Base-by-base conservation (phyloP, 2,797 vertebrate species). In the Enteromius argenteus region DNA sequence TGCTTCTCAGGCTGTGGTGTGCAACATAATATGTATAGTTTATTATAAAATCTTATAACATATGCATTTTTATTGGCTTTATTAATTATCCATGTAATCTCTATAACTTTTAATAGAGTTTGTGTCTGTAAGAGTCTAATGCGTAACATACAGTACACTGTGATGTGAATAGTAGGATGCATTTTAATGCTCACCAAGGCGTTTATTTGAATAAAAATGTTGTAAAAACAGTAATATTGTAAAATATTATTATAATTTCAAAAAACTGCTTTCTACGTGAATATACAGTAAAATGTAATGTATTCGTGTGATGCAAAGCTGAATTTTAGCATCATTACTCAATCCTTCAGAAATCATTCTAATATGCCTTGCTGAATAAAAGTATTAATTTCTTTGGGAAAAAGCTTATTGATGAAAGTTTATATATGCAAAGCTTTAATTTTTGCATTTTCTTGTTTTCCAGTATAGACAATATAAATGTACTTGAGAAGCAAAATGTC, bases 271-370 rank as follows among this genome's bases (percentile, higher is more conserved):
- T 74, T 53, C 10, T 35, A 53, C 21, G 4, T 53, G 9, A 35
- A 13, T 51, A 32, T 49, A 73, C 5, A 21, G 1, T 21, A 14
- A 8, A 37, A 56, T 37, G 0, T 2, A 0, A 13, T 32, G 30
- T 19, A 35, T 21, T 74, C 0, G 1, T 51, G 46, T 3, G 17
- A 71, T 30, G 51, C 14, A 17, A 51, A 56, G 17, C 8, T 19
- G 23, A 19, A 5, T 72, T 72, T 19, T 14, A 72, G 15, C 69
- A 72, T 49, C 9, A 73, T 32, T 35, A 7, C 5, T 35, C 8
- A 51, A 75, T 15, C 49, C 10, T 56, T 74, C 30, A 74, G 30
- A 74, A 74, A 74, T 53, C 17, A 74, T 6, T 35, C 5, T n/a
- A 49, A 49, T 17, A 58, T 58, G 21, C 10, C 5, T 35, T 74